Evolutionary conservation across 37 sponge, comb jelly and placozoan genomes (phyloP).

Genomic region (Dysidea cf. avara): DNA sequence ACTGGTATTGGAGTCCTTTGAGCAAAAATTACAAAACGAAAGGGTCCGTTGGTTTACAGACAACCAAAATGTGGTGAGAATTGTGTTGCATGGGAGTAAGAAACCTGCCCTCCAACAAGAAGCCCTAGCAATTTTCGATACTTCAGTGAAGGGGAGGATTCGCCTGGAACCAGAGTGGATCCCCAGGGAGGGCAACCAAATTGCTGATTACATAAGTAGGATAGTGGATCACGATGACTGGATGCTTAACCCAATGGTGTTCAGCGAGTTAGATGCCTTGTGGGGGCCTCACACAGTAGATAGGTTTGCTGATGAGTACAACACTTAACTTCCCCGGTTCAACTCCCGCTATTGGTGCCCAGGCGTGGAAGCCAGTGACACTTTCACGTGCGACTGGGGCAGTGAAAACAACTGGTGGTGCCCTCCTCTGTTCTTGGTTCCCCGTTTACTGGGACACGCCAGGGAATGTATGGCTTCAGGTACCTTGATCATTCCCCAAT

Average conservation of each 20-base stretch:
- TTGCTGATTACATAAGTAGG: too few relatives aligned
- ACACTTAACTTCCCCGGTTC: not conserved
- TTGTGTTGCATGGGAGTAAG: conserved; percentile 2
- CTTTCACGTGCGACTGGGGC: conserved; percentile 27
- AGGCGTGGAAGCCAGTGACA: conserved; percentile 25
- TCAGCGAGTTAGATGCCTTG: not conserved
- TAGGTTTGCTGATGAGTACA: not conserved
- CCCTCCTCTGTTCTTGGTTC: conserved; percentile 11
- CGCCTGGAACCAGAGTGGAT: conserved; percentile 31
- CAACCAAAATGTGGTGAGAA: too few relatives aligned
- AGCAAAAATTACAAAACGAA: too few relatives aligned
- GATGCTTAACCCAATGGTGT: conserved; percentile 14
- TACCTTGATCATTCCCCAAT: conserved; percentile 25
- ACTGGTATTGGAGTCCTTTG: too few relatives aligned
- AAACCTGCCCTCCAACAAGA: conserved; percentile 13
- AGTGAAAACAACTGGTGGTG: conserved; percentile 36
- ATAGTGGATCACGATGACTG: too few relatives aligned
- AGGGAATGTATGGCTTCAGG: conserved; percentile 3
- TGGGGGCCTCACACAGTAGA: conserved; percentile 51
- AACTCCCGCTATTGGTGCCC: too few relatives aligned
- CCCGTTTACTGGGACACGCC: conserved; percentile 20
- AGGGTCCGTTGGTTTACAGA: too few relatives aligned
- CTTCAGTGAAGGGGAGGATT: not conserved
- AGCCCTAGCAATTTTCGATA: too few relatives aligned
- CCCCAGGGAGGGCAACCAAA: too few relatives aligned